Evolutionary conservation across 2,113 vertebrate genomes (phyloP), one percentile per base, ranked within the genome.

Genomic region (Chaetops frenatus): DNA sequence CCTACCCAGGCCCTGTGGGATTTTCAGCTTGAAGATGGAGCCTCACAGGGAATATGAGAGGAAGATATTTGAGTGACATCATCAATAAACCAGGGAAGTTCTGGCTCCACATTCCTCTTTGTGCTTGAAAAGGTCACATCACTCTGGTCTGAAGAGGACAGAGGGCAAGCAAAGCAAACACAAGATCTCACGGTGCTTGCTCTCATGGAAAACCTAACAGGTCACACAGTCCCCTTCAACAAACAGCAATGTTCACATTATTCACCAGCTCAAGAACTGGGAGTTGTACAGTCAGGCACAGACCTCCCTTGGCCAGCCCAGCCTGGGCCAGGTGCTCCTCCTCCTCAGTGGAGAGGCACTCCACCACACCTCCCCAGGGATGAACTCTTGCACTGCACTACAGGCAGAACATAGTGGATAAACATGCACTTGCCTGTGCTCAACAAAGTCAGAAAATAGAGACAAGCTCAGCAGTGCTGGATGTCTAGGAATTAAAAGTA

Each of bases 231-330:
- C 8, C 66, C 23, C 38, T 56, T 12, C 57, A 60, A 11, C 57
- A 23, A 25, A 42, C 33, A 47, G 7, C 31, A 17, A 28, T 3
- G 4, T 44, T 54, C 12, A 35, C 16, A 14, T 54, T 15, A 51
- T 78, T 90, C 56, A 57, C 15, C 82, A 70, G 45, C 19, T 53
- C 12, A 51, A 10, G 4, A 19, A 61, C 35, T 5, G 15, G 25
- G n/a, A 57, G 40, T 3, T 57, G 27, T 38, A 25, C 28, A 44
- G 36, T 12, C 45, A 56, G 45, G 15, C 58, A 70, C 42, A 61
- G 54, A 12, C 2, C 4, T 33, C 5, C 28, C 28, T 48, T 0
- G 1, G 50, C 10, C 1, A 6, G 51, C n/a, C 42, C 29, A 74
- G 47, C 25, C 33, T 1, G 7, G 61, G 24, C 15, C 27, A 38